Percentiles rank a stretch among this genome's conserved stretches.
phyloP scores from a whole-genome alignment of 2,797 vertebrate genomes.

The Zenarchopterus dispar region DNA sequence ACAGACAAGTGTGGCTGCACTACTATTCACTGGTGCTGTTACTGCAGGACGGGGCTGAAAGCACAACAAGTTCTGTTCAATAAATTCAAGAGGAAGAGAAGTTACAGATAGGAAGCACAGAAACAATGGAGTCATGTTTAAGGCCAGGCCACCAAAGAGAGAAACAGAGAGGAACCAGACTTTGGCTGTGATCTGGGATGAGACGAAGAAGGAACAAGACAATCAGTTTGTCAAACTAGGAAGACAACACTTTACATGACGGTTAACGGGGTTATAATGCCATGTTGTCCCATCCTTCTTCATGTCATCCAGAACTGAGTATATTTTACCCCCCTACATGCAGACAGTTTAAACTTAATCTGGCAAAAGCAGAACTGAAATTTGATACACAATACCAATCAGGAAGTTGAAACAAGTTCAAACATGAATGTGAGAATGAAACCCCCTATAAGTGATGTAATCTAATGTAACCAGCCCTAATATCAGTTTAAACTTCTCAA shows the following conservation, averaged over 20 bases:
- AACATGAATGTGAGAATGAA: constrained; percentile 27
- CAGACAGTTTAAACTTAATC: constrained; percentile 41
- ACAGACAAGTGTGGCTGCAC: constrained; percentile 40
- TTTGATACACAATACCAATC: constrained; percentile 31
- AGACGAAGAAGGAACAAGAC: constrained; percentile 65
- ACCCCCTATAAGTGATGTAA: constrained; percentile 6
- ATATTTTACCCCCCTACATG: constrained; percentile 47
- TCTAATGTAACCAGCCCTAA: constrained; percentile 1
- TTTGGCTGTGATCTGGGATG: constrained; percentile 52
- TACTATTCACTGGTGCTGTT: constrained; percentile 51
- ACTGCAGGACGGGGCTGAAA: constrained; percentile 51
- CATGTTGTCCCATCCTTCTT: constrained; percentile 52
- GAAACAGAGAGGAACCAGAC: constrained; percentile 42
- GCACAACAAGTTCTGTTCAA: constrained; percentile 57
- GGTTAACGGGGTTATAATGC: constrained; percentile 13
- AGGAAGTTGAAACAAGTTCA: constrained; percentile 35
- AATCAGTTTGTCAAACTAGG: constrained; percentile 20
- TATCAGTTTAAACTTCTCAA: constrained; percentile 3
- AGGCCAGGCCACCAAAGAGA: constrained; percentile 40
- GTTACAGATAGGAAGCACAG: constrained; percentile 69
- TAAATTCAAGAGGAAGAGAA: constrained; percentile 73
- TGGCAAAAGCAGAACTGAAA: constrained; percentile 59
- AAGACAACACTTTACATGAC: constrained; percentile 10
- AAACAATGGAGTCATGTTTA: constrained; percentile 68
- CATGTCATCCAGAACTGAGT: constrained; percentile 48